A percentile compares a stretch with the other conserved stretches of the same genome.
phyloP scores from a whole-genome alignment of 2,797 vertebrate species.

The Xenentodon cancila region DNA sequence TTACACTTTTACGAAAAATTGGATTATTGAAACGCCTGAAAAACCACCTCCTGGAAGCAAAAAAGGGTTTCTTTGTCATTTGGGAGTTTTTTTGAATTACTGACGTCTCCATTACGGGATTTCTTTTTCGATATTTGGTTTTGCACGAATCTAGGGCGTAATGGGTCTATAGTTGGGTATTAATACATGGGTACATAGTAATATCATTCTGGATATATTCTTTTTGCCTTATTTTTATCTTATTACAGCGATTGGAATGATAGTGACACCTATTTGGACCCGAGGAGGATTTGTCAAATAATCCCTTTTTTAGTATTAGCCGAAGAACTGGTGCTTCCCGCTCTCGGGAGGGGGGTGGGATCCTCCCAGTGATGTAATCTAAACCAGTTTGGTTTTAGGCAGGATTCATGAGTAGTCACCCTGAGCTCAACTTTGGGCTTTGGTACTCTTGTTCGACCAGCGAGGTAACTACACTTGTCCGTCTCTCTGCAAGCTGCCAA shows the following conservation, averaged over 20 bases:
- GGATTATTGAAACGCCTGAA: too few species aligned
- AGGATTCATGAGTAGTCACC: constrained; percentile 56
- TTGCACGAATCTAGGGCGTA: too few species aligned
- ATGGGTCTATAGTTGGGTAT: constrained; percentile 5
- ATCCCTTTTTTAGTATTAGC: constrained; percentile 46
- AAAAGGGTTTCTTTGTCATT: too few species aligned
- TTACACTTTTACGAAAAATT: too few species aligned
- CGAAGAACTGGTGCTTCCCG: constrained; percentile 29
- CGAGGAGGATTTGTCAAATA: constrained; percentile 59
- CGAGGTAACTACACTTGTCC: constrained; percentile 30
- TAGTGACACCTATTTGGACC: constrained; percentile 60
- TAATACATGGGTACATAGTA: constrained; percentile 41
- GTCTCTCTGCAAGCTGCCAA: background rate
- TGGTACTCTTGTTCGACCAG: constrained; percentile 49
- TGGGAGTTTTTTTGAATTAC: too few species aligned
- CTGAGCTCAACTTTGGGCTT: constrained; percentile 50
- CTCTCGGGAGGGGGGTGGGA: constrained; percentile 20
- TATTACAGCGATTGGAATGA: constrained; percentile 65
- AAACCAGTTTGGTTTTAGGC: constrained; percentile 56
- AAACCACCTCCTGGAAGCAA: too few species aligned
- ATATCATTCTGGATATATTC: constrained; percentile 58
- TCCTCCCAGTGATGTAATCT: constrained; percentile 68
- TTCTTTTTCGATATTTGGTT: too few species aligned
- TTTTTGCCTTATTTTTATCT: constrained; percentile 62
- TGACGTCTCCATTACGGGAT: too few species aligned